Evolutionary conservation across 2,113 vertebrate species (phyloP).

Genomic region (Hemiprocne comata): DNA sequence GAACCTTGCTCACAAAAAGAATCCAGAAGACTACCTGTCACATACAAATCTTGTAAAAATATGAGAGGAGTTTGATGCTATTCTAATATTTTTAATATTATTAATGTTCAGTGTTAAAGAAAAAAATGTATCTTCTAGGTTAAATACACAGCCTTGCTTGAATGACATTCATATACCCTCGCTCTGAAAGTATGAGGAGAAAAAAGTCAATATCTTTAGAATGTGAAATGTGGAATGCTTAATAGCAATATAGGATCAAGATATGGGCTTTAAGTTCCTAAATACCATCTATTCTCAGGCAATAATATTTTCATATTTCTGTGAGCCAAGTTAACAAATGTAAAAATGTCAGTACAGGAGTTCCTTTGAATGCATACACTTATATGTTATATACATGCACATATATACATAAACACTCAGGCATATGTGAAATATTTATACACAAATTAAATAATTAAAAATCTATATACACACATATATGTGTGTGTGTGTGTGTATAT

Average conservation of each 20-base stretch:
- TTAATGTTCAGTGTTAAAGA: constrained; percentile 59
- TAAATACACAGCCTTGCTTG: constrained; percentile 41
- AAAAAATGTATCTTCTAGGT: constrained; percentile 43
- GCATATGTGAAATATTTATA: background rate
- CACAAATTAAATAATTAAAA: background rate
- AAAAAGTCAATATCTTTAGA: constrained; percentile 68
- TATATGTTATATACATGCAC: background rate
- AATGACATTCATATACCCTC: constrained; percentile 64
- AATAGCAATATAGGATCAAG: background rate
- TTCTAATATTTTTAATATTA: constrained; percentile 72
- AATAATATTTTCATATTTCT: background rate
- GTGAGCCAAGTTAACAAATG: background rate
- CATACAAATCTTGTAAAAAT: constrained; percentile 39
- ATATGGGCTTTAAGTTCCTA: background rate
- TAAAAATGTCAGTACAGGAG: background rate
- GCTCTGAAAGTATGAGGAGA: constrained; percentile 14
- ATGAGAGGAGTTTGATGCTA: constrained; percentile 38
- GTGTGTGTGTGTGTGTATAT: too few species aligned
- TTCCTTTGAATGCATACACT: background rate
- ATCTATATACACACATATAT: fast-evolving
- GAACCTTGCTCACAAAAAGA: constrained; percentile 23
- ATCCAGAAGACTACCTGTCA: background rate
- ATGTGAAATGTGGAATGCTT: constrained; percentile 46
- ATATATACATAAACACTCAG: background rate
- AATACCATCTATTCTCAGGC: background rate